phyloP scores from a whole-genome alignment of 1,140 invertebrate genomes.

The Oedothorax gibbosus region DNA sequence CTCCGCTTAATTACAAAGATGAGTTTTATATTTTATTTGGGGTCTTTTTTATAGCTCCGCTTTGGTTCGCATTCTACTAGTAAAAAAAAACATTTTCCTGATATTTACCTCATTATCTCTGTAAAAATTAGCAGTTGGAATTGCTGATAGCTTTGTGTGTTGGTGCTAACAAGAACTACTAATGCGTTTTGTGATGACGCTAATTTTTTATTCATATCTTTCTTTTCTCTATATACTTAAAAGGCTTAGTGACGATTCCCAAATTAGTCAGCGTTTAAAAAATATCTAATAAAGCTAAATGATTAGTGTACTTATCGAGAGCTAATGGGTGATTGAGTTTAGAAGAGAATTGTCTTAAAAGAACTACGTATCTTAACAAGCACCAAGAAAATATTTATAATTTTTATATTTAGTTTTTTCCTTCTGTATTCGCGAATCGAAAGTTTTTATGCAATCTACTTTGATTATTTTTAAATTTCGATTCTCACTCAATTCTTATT shows the following conservation, averaged over 20 bases:
- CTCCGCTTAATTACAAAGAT: constrained; percentile 31
- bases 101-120: constrained; percentile 38
- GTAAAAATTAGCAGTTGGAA: constrained; percentile 48
- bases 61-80: background rate
- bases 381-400: too few relatives aligned
- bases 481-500: too few relatives aligned
- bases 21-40: constrained; percentile 18
- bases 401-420: too few relatives aligned
- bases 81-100: background rate
- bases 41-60: background rate
- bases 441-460: too few relatives aligned
- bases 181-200: constrained; percentile 16
- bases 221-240: constrained; percentile 1
- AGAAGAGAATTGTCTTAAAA: too few relatives aligned
- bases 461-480: too few relatives aligned
- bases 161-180: constrained; percentile 30
- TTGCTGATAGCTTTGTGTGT: constrained; percentile 17
- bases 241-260: constrained; percentile 29
- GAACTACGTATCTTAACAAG: too few relatives aligned
- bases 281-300: constrained; percentile 27
- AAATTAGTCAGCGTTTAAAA: constrained; percentile 14
- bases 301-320: constrained; percentile 22
- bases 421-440: too few relatives aligned
- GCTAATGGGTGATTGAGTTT: background rate
- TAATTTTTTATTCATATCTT: constrained; percentile 8